Evolutionary conservation across 2,888 invertebrate species (phyloP), one percentile per base, ranked within the genome.

Genomic region (Elgonia sp.): DNA sequence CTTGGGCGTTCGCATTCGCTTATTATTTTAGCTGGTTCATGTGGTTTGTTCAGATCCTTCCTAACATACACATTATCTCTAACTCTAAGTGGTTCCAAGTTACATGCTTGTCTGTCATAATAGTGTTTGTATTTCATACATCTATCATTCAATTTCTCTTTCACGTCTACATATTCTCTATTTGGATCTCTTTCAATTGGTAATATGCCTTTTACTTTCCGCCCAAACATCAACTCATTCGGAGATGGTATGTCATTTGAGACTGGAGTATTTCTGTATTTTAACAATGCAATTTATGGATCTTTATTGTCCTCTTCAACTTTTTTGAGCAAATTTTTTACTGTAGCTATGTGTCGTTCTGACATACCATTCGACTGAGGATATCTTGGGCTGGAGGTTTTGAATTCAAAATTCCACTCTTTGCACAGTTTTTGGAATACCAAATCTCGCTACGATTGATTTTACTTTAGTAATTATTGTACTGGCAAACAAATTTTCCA

Each of bases 201-300:
- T 70, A 91, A 50, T 37, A 89, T 84, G 12, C 89, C 60, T 60
- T 29, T 21, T 1, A 21, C 29, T 16, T 86, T 88, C 21, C 87
- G 63, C 60, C 82, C 82, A 55, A 89, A 87, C 69, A 91, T 75
- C 16, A 90, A 20, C 69, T 91, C 87, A 50, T 88, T 85, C n/a
- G 91, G 91, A 6, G 91, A 90, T 21, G 63, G 75, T 14, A 87
- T 72, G 10, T 86, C 73, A n/a, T 65, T 82, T 14, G 72, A 70
- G 9, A 91, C 87, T 10, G 90, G 91, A 5, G 89, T 90, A 67
- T 90, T 91, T 63, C 91, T 57, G 63, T 90, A 91, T 72, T 91
- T 91, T 21, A 92, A 69, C 2, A 91, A 75, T 4, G 88, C 89
- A 53, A 89, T 14, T 18, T 50, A 40, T n/a, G 87, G 62, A 83